Conservation (phyloP, 2,797 vertebrate species). For the Sorex maritimensis region DNA sequence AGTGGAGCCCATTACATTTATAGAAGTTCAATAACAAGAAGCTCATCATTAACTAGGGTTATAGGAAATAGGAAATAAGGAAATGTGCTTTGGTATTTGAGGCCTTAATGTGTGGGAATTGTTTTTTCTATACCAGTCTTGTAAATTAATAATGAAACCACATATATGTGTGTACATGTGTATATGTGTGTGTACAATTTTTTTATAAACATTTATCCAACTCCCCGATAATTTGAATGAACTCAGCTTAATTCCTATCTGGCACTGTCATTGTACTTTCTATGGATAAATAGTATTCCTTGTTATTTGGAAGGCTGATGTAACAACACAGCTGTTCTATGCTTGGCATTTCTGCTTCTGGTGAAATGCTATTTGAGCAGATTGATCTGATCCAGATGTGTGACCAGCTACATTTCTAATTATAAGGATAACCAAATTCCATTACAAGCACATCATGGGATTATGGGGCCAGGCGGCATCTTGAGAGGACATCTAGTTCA, state of each 20-base stretch:
- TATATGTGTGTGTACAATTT: no score
- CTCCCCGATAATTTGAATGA: slow-evolving; percentile 37
- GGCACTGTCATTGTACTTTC: slow-evolving; percentile 60
- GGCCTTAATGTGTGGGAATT: slow-evolving; percentile 23
- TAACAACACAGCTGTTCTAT: slow-evolving; percentile 80
- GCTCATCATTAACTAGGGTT: slow-evolving; percentile 48
- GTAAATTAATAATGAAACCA: slow-evolving; percentile 24
- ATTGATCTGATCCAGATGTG: slow-evolving; percentile 88
- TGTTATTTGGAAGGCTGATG: slow-evolving; percentile 79
- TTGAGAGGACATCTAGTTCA: slow-evolving; percentile 81
- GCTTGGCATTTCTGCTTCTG: slow-evolving; percentile 83
- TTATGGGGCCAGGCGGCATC: slow-evolving; percentile 73
- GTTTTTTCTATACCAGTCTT: slow-evolving; percentile 52
- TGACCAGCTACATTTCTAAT: slow-evolving; percentile 85
- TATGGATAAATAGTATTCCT: slow-evolving; percentile 82
- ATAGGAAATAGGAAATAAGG: slow-evolving; percentile 33
- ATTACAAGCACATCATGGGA: slow-evolving; percentile 86
- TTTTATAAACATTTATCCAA: slow-evolving; percentile 69
- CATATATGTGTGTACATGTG: neutral
- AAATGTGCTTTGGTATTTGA: slow-evolving; percentile 59
- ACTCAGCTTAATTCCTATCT: slow-evolving; percentile 57
- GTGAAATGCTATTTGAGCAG: slow-evolving; percentile 84
- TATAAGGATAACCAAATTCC: slow-evolving; percentile 86
- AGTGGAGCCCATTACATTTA: slow-evolving; percentile 15
- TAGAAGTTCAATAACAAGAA: slow-evolving; percentile 42